Evolutionary conservation across 2,888 invertebrate genomes (phyloP), one percentile per base, ranked within the genome.

Genomic region (Camponotus fellah): DNA sequence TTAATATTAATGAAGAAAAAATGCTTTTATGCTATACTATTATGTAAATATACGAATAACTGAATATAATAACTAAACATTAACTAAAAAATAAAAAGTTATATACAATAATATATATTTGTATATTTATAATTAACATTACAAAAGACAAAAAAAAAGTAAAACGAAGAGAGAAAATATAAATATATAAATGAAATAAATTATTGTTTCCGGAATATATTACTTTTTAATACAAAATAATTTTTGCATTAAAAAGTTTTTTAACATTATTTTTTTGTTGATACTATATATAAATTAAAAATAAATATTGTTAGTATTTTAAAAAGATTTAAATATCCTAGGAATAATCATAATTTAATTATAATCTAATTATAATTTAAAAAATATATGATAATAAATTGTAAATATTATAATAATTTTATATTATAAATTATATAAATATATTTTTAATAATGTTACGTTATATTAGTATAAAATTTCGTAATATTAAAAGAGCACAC

Each of bases 251-350:
- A 5, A 49, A 49, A 49, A 49, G n/a, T 49, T 49, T 49, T 17
- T 49, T 49, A 49, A 65, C 17, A 17, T 37, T 37, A 37, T 43
- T 10, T 74, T 46, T 46, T 26, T 21, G 5, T 10, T 12, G 32
- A 60, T 32, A 60, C n/a, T 6, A 32, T 53, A n/a, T 40, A 14
- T 32, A 46, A 26, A 49, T 49, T 49, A 17, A 6, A 17, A 6
- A 17, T 49, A 40, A 74, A 74, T 60, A 40, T 26, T 66, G n/a
- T 37, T 37, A 21, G 5, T 56, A 37, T 37, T 60, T 74, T 6
- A 49, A 43, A 43, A 12, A 34, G 5, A 62, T 46, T 62, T n/a
- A 32, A 46, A 17, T 32, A 17, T 66, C 4, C 26, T 66, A 34
- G 6, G 56, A 71, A 37, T 53, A 26, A 26, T 26, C 2, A 26